These are phyloP conservation scores for Fistularia commersonii DNA, from an alignment of 2,797 vertebrate species.

Conservation along the genomic window DNA sequence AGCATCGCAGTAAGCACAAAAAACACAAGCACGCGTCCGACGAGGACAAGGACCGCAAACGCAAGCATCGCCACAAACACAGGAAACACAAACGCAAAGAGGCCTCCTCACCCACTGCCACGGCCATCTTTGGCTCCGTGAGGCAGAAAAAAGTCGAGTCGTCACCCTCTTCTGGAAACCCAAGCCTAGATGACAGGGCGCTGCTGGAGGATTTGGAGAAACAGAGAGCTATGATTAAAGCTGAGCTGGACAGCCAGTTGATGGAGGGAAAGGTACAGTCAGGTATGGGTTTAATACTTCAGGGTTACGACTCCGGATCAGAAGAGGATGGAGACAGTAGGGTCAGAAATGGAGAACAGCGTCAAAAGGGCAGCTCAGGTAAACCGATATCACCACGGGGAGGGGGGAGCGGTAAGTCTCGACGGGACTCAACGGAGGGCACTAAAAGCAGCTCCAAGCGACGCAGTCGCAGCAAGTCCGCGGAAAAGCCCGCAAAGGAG, in stretches of 20 bases:
- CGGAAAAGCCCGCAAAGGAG: slow-evolving; percentile 82
- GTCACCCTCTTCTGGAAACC: slow-evolving; percentile 73
- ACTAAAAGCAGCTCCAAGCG: slow-evolving; percentile 85
- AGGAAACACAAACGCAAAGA: slow-evolving; percentile 98
- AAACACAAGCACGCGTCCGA: slow-evolving; percentile 95
- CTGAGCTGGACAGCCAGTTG: slow-evolving; percentile 96
- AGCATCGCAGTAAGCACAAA: slow-evolving; percentile 98
- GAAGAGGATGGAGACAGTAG: slow-evolving; percentile 93
- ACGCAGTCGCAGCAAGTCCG: slow-evolving; percentile 86
- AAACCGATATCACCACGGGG: slow-evolving; percentile 72
- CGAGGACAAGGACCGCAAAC: slow-evolving; percentile 93
- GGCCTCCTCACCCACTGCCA: slow-evolving; percentile 68
- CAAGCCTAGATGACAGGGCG: slow-evolving; percentile 89
- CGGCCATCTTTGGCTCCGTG: slow-evolving; percentile 42
- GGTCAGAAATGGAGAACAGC: slow-evolving; percentile 85
- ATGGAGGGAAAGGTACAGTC: slow-evolving; percentile 91
- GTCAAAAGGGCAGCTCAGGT: slow-evolving; percentile 72
- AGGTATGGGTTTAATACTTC: slow-evolving; percentile 96
- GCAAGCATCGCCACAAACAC: slow-evolving; percentile 96
- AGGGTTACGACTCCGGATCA: slow-evolving; percentile 97
- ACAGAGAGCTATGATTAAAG: slow-evolving; percentile 97
- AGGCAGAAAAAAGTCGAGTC: slow-evolving; percentile 60
- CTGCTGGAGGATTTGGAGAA: slow-evolving; percentile 97
- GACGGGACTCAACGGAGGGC: slow-evolving; percentile 81
- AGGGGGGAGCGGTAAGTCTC: slow-evolving; percentile 77